phyloP scores from a whole-genome alignment of 2,113 vertebrate genomes.

The Tetrao urogallus region DNA sequence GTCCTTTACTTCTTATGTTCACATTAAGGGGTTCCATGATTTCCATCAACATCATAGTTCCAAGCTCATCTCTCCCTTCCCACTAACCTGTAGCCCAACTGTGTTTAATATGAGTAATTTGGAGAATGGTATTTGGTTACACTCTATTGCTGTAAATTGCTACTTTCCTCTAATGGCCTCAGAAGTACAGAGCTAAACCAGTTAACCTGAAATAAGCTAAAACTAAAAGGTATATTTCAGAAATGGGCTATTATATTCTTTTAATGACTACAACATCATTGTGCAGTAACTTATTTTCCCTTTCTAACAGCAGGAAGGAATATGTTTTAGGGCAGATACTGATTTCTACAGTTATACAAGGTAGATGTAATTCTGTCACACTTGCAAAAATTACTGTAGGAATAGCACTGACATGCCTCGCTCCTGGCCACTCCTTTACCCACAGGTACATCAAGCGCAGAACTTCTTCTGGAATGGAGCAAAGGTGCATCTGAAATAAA shows the following conservation, averaged over 20 bases:
- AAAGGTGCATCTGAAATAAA: neutral
- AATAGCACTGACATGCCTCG: neutral
- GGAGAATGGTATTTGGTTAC: conserved; percentile 43
- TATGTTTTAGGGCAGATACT: neutral
- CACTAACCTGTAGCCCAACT: conserved; percentile 41
- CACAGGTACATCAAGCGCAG: neutral
- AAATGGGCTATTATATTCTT: neutral
- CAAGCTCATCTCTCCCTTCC: conserved; percentile 29
- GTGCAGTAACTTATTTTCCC: neutral
- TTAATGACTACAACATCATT: conserved; percentile 14
- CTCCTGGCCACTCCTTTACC: neutral
- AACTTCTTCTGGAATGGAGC: neutral
- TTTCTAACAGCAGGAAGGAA: neutral
- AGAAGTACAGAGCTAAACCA: conserved; percentile 28
- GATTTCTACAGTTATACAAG: neutral
- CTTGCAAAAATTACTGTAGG: neutral
- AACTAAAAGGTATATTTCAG: neutral
- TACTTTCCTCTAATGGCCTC: conserved; percentile 29
- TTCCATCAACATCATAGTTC: conserved; percentile 27
- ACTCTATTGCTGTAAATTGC: conserved; percentile 53
- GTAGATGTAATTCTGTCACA: neutral
- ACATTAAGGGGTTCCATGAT: neutral
- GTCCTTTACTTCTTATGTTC: neutral
- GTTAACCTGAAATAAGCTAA: conserved; percentile 34
- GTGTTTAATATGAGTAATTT: conserved; percentile 54